phyloP scores from a whole-genome alignment of 2,888 invertebrate species.

The Notodonta dromedarius region DNA sequence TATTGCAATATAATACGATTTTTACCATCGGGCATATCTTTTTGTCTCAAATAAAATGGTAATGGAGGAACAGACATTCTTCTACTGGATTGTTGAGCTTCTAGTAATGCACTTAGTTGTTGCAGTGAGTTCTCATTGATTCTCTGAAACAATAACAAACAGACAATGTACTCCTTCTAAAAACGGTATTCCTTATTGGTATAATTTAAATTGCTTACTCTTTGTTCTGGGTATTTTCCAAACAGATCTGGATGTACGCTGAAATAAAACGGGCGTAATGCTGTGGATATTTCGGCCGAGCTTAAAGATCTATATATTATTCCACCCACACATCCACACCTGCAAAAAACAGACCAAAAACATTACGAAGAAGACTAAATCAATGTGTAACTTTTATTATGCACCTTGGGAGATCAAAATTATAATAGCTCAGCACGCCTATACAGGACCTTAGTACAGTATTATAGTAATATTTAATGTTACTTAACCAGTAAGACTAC shows the following conservation, averaged over 20 bases:
- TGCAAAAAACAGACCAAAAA: slow-evolving; percentile 25
- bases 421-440: neutral
- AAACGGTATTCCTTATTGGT: too few relatives aligned
- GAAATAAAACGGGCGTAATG: slow-evolving; percentile 96
- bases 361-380: too few relatives aligned
- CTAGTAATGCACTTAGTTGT: slow-evolving; percentile 92
- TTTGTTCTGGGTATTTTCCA: slow-evolving; percentile 94
- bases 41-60: slow-evolving; percentile 91
- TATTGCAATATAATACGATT: neutral
- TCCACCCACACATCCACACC: slow-evolving; percentile 51
- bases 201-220: slow-evolving; percentile 77
- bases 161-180: too few relatives aligned
- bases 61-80: slow-evolving; percentile 85
- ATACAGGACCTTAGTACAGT: too few relatives aligned
- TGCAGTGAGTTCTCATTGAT: slow-evolving; percentile 96
- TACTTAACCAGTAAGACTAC: too few relatives aligned
- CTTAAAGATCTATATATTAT: slow-evolving; percentile 81
- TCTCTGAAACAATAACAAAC: slow-evolving; percentile 80
- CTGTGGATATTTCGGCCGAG: slow-evolving; percentile 94
- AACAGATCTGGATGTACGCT: slow-evolving; percentile 98
- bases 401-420: neutral
- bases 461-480: too few relatives aligned
- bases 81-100: slow-evolving; percentile 88
- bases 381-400: too few relatives aligned
- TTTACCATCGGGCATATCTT: slow-evolving; percentile 83